Evolutionary conservation across 2,113 vertebrate species (phyloP).

Genomic region (Pipa parva): DNA sequence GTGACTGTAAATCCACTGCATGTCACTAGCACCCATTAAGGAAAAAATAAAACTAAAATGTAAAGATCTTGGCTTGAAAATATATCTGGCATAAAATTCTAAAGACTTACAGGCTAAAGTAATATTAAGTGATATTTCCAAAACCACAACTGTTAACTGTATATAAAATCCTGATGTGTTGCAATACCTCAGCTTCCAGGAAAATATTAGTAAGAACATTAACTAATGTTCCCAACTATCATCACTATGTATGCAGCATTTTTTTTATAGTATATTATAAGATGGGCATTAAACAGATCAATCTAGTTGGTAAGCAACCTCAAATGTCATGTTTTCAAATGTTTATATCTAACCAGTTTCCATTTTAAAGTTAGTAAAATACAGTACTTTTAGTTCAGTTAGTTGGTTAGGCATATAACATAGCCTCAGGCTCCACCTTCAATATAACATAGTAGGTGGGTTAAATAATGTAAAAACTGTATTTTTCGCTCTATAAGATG

Average conservation of each 20-base stretch:
- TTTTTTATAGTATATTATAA: conserved; percentile 15
- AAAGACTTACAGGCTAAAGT: conserved; percentile 36
- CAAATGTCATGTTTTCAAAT: neutral
- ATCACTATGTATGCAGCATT: conserved; percentile 32
- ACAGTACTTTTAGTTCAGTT: neutral
- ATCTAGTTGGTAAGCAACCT: conserved; percentile 3
- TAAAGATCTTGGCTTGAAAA: conserved; percentile 17
- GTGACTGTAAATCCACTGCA: too few relatives aligned
- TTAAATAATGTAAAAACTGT: too few relatives aligned
- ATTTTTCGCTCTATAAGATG: too few relatives aligned
- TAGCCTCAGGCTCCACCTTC: too few relatives aligned
- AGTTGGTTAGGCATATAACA: too few relatives aligned
- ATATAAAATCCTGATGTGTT: conserved; percentile 37
- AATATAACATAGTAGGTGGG: too few relatives aligned
- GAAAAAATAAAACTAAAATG: conserved; percentile 6
- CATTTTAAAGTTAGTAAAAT: neutral
- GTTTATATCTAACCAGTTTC: conserved; percentile 5
- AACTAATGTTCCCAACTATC: conserved; percentile 35
- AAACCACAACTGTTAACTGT: conserved; percentile 40
- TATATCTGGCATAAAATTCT: conserved; percentile 16
- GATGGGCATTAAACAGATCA: conserved; percentile 6
- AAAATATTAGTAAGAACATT: conserved; percentile 34
- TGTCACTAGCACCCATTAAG: neutral
- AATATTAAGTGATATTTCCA: conserved; percentile 41
- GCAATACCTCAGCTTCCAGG: conserved; percentile 25